Percentiles rank a stretch among this genome's conserved stretches.
phyloP scores from a whole-genome alignment of 2,797 vertebrate genomes.

The Amblyraja radiata region DNA sequence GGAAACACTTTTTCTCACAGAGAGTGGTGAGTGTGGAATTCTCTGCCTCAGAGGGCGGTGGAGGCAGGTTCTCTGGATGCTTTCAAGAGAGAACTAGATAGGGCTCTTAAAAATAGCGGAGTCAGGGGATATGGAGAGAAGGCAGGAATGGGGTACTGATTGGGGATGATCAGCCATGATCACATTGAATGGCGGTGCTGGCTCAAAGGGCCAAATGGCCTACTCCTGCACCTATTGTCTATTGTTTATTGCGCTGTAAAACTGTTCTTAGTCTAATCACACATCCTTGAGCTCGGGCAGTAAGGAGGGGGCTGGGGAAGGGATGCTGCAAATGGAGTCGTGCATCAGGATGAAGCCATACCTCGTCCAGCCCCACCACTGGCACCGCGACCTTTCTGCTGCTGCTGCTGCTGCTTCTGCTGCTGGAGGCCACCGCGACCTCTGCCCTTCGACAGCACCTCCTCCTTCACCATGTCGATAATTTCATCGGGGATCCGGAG shows the following conservation, averaged over 20 bases:
- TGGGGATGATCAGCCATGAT: too few species aligned
- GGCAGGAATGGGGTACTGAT: too few species aligned
- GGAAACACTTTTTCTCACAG: too few species aligned
- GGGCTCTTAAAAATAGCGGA: too few species aligned
- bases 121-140: too few species aligned
- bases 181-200: too few species aligned
- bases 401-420: constrained; percentile 81
- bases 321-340: not conserved
- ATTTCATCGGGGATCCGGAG: constrained; percentile 91
- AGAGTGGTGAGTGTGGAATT: too few species aligned
- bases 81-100: too few species aligned
- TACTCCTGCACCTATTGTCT: too few species aligned
- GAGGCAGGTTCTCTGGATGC: too few species aligned
- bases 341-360: constrained; percentile 44
- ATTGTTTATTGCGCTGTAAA: not conserved
- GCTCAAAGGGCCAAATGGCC: too few species aligned
- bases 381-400: constrained; percentile 76
- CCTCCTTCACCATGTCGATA: constrained; percentile 98
- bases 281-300: not conserved
- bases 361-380: constrained; percentile 68
- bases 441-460: constrained; percentile 85
- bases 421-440: constrained; percentile 86
- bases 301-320: not conserved
- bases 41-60: too few species aligned
- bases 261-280: not conserved